phyloP scores from a whole-genome alignment of 2,113 vertebrate species.

The Mustelus asterias region DNA sequence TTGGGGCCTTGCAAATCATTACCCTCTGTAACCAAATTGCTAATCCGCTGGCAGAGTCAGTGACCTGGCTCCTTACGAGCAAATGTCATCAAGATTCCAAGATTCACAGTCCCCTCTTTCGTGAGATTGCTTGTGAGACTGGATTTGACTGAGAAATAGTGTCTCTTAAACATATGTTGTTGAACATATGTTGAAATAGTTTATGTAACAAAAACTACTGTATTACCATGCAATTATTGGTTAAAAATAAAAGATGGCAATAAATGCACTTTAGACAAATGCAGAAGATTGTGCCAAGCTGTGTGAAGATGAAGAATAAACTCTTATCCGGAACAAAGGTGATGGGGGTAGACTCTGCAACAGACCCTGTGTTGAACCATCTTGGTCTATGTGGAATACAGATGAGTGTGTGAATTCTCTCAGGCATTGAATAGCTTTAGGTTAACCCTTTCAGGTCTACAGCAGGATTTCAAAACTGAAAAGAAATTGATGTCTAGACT shows the following conservation, averaged over 20 bases:
- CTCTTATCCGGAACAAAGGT: not conserved
- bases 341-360: not conserved
- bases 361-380: not conserved
- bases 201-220: not conserved
- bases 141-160: too few relatives aligned
- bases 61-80: too few relatives aligned
- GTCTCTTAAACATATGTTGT: too few relatives aligned
- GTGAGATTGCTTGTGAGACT: too few relatives aligned
- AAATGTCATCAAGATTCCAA: too few relatives aligned
- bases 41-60: too few relatives aligned
- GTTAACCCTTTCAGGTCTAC: not conserved
- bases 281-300: not conserved
- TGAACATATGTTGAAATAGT: not conserved
- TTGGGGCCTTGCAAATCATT: too few relatives aligned
- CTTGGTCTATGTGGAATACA: not conserved
- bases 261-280: not conserved
- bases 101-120: too few relatives aligned
- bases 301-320: not conserved
- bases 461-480: not conserved
- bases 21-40: too few relatives aligned
- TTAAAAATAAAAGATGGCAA: not conserved
- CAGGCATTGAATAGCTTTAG: not conserved
- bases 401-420: conserved; percentile 13
- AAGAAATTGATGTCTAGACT: not conserved
- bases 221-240: not conserved